phyloP scores from a whole-genome alignment of 2,888 invertebrate species.

The Hemistola chrysoprasaria region DNA sequence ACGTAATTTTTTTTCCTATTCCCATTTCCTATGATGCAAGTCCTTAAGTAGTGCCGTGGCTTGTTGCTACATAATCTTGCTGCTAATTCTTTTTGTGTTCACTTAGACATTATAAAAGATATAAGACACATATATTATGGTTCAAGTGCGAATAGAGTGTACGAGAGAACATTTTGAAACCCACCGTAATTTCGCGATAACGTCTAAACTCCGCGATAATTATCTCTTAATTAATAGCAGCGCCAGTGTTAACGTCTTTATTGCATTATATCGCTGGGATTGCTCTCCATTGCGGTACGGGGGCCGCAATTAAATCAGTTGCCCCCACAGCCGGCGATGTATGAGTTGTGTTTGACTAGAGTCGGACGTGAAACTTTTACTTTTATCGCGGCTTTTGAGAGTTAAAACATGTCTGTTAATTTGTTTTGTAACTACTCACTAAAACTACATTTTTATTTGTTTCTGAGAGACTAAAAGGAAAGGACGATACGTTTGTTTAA shows the following conservation, averaged over 20 bases:
- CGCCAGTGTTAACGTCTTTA: constrained; percentile 36
- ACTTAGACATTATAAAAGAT: too few species aligned
- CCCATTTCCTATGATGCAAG: too few species aligned
- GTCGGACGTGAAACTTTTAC: constrained; percentile 1
- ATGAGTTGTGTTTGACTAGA: constrained; percentile 26
- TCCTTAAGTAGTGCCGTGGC: too few species aligned
- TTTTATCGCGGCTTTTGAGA: not conserved
- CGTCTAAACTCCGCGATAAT: constrained; percentile 34
- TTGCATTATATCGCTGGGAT: constrained; percentile 33
- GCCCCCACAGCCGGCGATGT: constrained; percentile 34
- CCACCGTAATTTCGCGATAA: constrained; percentile 15
- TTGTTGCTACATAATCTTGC: too few species aligned
- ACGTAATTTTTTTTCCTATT: too few species aligned
- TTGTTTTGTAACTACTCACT: constrained; percentile 1
- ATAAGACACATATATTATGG: too few species aligned
- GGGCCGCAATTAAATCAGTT: constrained; percentile 34
- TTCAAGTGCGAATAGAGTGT: not conserved
- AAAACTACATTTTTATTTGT: too few species aligned
- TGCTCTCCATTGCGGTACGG: constrained; percentile 33
- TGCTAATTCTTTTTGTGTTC: too few species aligned
- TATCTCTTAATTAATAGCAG: constrained; percentile 50
- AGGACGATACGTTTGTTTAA: too few species aligned
- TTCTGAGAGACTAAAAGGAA: too few species aligned
- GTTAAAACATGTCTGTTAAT: constrained; percentile 2
- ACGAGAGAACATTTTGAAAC: constrained; percentile 7